Conservation (phyloP, 2,888 invertebrate genomes). For the Bombylius discolor region DNA sequence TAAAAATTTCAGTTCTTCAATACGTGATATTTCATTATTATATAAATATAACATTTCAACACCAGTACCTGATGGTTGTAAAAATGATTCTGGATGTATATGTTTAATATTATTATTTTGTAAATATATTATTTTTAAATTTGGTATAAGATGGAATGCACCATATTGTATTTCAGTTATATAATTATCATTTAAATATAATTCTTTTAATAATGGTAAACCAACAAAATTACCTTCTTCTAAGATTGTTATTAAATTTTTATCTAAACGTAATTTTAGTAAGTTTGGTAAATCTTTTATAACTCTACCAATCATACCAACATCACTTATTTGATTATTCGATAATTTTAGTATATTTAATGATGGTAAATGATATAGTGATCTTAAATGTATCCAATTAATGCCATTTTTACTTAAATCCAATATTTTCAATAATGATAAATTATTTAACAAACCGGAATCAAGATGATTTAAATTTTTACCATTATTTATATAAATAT, state of each 20-base stretch:
- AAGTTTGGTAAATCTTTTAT: constrained; percentile 62
- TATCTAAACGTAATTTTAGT: constrained; percentile 53
- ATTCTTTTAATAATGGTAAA: constrained; percentile 51
- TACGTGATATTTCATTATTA: constrained; percentile 61
- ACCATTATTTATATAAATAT: constrained; percentile 59
- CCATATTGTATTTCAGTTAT: constrained; percentile 66
- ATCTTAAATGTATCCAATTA: constrained; percentile 63
- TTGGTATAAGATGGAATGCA: constrained; percentile 66
- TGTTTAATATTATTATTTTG: constrained; percentile 63
- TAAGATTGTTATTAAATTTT: constrained; percentile 57
- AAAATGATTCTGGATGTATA: constrained; percentile 70
- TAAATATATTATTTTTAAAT: constrained; percentile 56
- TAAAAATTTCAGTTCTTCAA: constrained; percentile 59
- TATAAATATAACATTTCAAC: constrained; percentile 66
- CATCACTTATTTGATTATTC: constrained; percentile 62
- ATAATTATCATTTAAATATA: constrained; percentile 57
- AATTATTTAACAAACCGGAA: constrained; percentile 55
- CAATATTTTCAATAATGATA: constrained; percentile 53
- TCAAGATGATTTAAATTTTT: constrained; percentile 53
- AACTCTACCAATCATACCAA: constrained; percentile 67
- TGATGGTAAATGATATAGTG: constrained; percentile 53
- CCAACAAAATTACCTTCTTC: constrained; percentile 70
- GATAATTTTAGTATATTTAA: constrained; percentile 55
- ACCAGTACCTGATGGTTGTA: constrained; percentile 58
- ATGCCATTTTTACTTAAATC: constrained; percentile 68